Base-by-base conservation (phyloP, 2,113 vertebrate species). In the Diadophis punctatus region DNA sequence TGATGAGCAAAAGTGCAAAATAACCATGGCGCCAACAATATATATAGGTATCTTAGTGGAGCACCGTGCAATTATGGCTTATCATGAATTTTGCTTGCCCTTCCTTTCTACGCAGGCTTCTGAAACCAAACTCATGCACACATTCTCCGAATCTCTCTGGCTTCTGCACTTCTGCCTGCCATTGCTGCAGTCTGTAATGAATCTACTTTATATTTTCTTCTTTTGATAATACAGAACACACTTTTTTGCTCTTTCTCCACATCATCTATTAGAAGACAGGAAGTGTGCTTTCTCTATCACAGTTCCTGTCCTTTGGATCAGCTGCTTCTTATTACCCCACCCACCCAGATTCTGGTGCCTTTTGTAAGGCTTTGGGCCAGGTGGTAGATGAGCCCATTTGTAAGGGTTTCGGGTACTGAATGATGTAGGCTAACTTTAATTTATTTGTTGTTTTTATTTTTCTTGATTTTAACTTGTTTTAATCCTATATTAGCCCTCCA, bases 1-100 rank as follows among this genome's bases (percentile, higher is more conserved):
- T 9, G 95, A 95, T 89, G 10, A 63, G 9, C 95, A 95, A 90
- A 92, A 84, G 8, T 95, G 95, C 68, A 89, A 68, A 12, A 56
- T 94, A 52, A 74, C 80, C 9, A 0, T 95, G 4, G 25, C 1
- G 1, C 11, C 90, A 34, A 30, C 63, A 18, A 8, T 93, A 49
- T 51, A 85, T 55, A 12, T 3, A 43, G 95, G 93, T 94, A 86
- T 80, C 25, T 39, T 12, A 86, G 2, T 16, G 27, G 5, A 87
- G 25, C 6, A 63, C 20, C 1, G 20, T 18, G 51, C 34, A n/a
- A 55, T 87, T 87, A 14, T 60, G 53, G 27, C 3, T 48, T 51
- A 23, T 51, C 12, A 48, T 58, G 12, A 49, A 58, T 1, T 34
- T 60, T 49, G 22, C 12, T 55, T 68, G 43, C 34, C 49, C 49